Base-by-base conservation (phyloP, 2,797 vertebrate genomes). In the Melanotaenia parkinsoni region DNA sequence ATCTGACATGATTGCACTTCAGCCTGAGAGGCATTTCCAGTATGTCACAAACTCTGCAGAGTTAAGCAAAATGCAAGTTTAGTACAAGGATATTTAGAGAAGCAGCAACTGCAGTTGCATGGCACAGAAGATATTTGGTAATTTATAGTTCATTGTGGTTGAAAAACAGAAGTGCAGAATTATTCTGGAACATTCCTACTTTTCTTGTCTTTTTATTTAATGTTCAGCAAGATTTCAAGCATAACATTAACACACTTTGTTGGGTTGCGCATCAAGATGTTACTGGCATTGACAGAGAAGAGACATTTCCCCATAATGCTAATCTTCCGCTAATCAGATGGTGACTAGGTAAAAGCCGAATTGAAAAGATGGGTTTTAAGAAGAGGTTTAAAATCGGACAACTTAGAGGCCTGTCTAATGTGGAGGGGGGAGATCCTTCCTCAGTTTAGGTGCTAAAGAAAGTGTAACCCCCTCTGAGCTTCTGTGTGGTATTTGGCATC, bases 141-240 rank as follows among this genome's bases (percentile, higher is more conserved):
- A 89, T 79, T 82, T 78, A 76, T 67, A 64, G 69, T 33, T 76
- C 8, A 69, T 70, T 58, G 51, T 0, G 22, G 75, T 73, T 76
- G 47, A 89, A 67, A 88, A 90, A 82, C 67, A 84, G 87, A 88
- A 89, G 84, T 64, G 3, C 9, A 5, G 20, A 37, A 74, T 57
- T 0, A 56, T 22, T 50, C 5, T 50, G n/a, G 67, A 88, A 82
- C 28, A 70, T 80, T 83, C 28, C 20, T 57, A 35, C 20, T 6
- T 79, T 77, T 80, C 30, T 72, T 62, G 62, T 38, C 20, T 28
- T 43, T 33, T 11, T 4, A 76, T 72, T 82, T 65, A 20, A 64
- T 63, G 73, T 76, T 59, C 22, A 37, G 37, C 12, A 0, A 2
- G 11, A 64, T 70, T n/a, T 58, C 13, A 30, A 18, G 40, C 30